Evolutionary conservation across 2,888 invertebrate genomes (phyloP).

Genomic region (Tolmerus cingulatus): DNA sequence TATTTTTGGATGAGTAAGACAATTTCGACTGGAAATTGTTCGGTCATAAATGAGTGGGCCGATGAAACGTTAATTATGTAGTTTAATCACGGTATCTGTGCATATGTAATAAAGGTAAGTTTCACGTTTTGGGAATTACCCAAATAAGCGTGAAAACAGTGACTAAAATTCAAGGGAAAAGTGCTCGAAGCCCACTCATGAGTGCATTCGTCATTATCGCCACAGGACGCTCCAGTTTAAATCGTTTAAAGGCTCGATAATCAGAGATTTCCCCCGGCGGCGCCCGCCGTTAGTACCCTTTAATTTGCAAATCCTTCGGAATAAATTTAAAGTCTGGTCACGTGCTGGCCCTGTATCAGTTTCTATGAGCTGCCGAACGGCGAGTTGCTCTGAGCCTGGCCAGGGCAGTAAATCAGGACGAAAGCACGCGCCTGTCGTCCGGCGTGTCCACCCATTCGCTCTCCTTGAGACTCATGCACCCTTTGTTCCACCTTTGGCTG

Average conservation of each 20-base stretch:
- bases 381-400: background rate
- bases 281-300: background rate
- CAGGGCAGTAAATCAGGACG: conserved; percentile 9
- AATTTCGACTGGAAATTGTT: too few species aligned
- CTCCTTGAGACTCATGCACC: background rate
- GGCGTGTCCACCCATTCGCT: background rate
- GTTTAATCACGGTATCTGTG: background rate
- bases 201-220: background rate
- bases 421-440: conserved; percentile 28
- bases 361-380: background rate
- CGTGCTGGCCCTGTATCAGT: conserved; percentile 6
- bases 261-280: background rate
- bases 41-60: too few species aligned
- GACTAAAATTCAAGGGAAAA: background rate
- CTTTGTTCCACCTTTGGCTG: background rate
- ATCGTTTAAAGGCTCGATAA: background rate
- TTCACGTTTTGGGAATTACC: background rate
- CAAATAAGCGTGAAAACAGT: background rate
- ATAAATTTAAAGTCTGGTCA: background rate
- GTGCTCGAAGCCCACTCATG: background rate
- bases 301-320: background rate
- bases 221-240: background rate
- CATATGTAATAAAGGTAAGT: background rate
- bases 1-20: too few species aligned
- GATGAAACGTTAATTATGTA: background rate